phyloP scores from a whole-genome alignment of 1,140 invertebrate genomes.

The Drosophila pseudoananassae region DNA sequence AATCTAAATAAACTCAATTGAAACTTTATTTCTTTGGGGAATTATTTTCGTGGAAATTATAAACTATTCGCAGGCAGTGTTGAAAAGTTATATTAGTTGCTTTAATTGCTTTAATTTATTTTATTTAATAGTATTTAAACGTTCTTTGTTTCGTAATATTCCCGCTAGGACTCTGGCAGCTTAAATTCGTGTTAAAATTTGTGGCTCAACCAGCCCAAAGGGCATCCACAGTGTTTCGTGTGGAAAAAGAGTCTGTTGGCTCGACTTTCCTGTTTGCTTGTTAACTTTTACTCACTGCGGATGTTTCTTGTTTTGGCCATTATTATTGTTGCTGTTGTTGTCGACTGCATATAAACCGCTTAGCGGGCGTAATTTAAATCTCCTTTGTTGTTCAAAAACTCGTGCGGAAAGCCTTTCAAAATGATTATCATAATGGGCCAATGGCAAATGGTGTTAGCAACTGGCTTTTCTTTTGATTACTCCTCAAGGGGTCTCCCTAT shows the following conservation, averaged over 20 bases:
- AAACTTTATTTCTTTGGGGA: not conserved
- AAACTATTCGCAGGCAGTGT: not conserved
- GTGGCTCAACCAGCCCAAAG: not conserved
- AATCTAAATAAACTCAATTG: not conserved
- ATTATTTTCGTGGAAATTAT: not conserved
- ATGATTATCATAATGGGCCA: constrained; percentile 66
- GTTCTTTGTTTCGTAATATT: too few species aligned
- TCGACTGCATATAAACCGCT: constrained; percentile 69
- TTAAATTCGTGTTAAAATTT: constrained; percentile 5
- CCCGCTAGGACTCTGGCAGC: not conserved
- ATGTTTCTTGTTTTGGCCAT: constrained; percentile 37
- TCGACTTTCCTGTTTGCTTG: constrained; percentile 47
- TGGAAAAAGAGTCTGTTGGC: constrained; percentile 9
- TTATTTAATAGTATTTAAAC: too few species aligned
- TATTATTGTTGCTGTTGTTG: constrained; percentile 33
- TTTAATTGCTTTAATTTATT: too few species aligned
- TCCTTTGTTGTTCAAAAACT: constrained; percentile 68
- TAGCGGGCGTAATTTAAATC: constrained; percentile 78
- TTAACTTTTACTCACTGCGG: constrained; percentile 50
- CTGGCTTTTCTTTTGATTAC: constrained; percentile 24
- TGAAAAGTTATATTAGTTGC: not conserved
- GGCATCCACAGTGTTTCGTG: constrained; percentile 34
- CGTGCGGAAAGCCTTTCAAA: constrained; percentile 66
- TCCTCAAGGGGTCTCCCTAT: constrained; percentile 8
- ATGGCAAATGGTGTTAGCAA: constrained; percentile 53